Evolutionary conservation across 2,888 invertebrate species (phyloP), one percentile per base, ranked within the genome.

Genomic region (Leistus spinibarbis): DNA sequence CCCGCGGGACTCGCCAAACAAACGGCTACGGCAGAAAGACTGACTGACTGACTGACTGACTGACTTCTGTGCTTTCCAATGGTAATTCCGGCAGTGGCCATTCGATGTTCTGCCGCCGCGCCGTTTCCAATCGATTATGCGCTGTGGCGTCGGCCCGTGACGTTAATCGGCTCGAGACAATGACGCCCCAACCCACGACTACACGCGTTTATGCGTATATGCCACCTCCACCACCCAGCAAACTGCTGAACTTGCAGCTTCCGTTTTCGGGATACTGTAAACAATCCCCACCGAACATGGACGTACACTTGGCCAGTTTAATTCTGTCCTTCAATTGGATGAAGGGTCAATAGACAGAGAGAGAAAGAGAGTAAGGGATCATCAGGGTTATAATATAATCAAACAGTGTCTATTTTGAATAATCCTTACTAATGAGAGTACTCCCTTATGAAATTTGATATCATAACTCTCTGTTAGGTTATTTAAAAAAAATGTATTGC

Each of bases 111-210:
- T n/a, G n/a, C n/a, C 71, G 40, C 70, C 66, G 68, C 56, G 76
- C 76, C 77, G 77, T 78, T 77, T 78, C 77, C 76, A 73, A 78
- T 78, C 77, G 77, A 78, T 78, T 78, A 76, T 69, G 73, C 76
- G 76, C 72, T 71, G 75, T 68, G 69, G 67, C 65, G 71, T 69
- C 23, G 60, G 64, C 53, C 72, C 67, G 66, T 77, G 66, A 69
- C 74, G 74, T 72, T 70, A 73, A 66, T 60, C 24, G 71, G 68
- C 69, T 57, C 65, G 67, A 66, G 20, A 16, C 23, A 23, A 17
- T 16, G 20, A 57, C 57, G 17, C 7, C 63, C n/a, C n/a, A n/a
- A 63, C n/a, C 63, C 17, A 5, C 22, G 19, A 63, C n/a, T 17
- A 22, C 5, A 9, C 16, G 20, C 9, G 23, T 20, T 63, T 20